Evolutionary conservation across 2,797 vertebrate genomes (phyloP), one percentile per base, ranked within the genome.

Genomic region (Buceros bicornis): DNA sequence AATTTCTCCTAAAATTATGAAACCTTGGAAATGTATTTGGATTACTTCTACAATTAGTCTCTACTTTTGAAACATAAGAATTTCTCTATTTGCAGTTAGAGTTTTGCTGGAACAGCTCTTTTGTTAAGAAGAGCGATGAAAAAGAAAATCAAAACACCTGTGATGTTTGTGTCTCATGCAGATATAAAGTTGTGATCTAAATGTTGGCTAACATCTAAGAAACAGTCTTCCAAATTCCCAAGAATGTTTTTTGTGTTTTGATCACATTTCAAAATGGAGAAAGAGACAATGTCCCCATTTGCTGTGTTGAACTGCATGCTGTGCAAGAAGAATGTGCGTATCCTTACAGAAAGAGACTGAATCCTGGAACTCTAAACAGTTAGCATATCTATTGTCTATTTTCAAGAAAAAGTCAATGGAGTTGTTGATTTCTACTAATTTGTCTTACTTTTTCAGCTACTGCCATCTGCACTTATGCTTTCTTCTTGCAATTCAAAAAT

Each of bases 191-290:
- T 7, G 5, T 76, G 20, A 40, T 87, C 15, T 82, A 62, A 84
- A 61, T 47, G 9, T 26, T 87, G 16, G 5, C 25, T 87, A 33
- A 33, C 33, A 10, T 35, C 45, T 80, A 87, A 80, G 50, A 70
- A 89, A 73, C 8, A 43, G 45, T 10, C 5, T 87, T 6, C 15
- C 18, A 71, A 43, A 42, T 89, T 86, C 58, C 13, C 12, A 25
- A 54, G 21, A 72, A 51, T 3, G 2, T 4, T 21, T 85, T 4
- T 26, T 70, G 16, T 2, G 0, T 17, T 85, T 89, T 85, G 31
- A 79, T 90, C 21, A 40, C 40, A n/a, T 13, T 91, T 94, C 51
- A 88, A 58, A 91, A 80, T 56, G 10, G 61, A 88, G 26, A 35
- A 35, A 73, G 50, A 83, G 31, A n/a, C 20, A 28, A 21, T 25